phyloP scores from a whole-genome alignment of 30 jellyfish, hydroid and myxozoan genomes.

The Aurelia aurita region DNA sequence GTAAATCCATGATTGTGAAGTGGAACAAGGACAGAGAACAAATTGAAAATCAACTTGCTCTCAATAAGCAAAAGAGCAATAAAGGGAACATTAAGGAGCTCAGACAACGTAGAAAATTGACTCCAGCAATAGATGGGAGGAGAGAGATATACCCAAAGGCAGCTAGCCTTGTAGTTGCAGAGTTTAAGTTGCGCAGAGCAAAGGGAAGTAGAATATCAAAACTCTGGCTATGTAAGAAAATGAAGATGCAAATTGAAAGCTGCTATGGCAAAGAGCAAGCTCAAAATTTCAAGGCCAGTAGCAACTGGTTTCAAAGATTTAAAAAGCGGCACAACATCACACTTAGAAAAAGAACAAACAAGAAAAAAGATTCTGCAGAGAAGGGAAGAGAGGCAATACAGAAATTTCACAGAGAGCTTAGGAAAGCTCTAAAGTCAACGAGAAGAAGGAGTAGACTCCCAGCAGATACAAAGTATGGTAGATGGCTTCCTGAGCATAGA shows the following conservation, averaged over 20 bases:
- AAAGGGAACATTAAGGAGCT: conserved; percentile 32
- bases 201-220: conserved; percentile 57
- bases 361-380: not conserved
- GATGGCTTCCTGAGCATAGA: conserved; percentile 45
- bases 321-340: not conserved
- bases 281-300: conserved; percentile 40
- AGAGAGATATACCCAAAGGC: conserved; percentile 33
- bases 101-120: conserved; percentile 30
- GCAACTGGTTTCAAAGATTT: conserved; percentile 11
- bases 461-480: conserved; percentile 30
- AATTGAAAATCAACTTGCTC: conserved; percentile 36
- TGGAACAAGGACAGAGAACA: conserved; percentile 45
- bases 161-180: conserved; percentile 41
- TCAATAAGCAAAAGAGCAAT: conserved; percentile 26
- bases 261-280: conserved; percentile 54
- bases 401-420: conserved; percentile 1
- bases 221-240: conserved; percentile 45
- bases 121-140: not conserved
- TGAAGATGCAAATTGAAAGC: conserved; percentile 10
- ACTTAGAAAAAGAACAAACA: not conserved
- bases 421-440: not conserved
- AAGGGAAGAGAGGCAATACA: not conserved
- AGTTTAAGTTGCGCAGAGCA: conserved; percentile 63
- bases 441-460: conserved; percentile 22
- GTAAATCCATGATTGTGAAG: conserved; percentile 39